Conservation (phyloP, 2,888 invertebrate genomes). For the Mellilla xanthometata region DNA sequence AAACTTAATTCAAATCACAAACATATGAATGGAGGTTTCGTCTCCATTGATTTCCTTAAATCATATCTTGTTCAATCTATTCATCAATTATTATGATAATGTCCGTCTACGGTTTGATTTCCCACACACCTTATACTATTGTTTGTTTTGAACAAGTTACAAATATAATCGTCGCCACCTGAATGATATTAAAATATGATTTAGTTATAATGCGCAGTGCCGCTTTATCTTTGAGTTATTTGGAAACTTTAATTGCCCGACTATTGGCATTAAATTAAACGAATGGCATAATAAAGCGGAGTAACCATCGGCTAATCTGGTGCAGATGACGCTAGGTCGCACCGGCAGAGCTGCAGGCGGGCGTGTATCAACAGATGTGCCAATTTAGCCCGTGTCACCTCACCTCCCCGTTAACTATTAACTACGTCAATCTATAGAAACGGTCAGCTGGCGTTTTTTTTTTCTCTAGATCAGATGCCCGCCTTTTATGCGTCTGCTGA, state of each 20-base stretch:
- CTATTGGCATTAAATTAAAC: slow-evolving; percentile 18
- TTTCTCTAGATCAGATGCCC: slow-evolving; percentile 66
- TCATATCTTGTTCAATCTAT: slow-evolving; percentile 37
- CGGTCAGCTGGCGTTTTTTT: slow-evolving; percentile 78
- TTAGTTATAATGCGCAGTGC: not conserved
- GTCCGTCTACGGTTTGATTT: slow-evolving; percentile 18
- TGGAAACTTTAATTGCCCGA: slow-evolving; percentile 9
- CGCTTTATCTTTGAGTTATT: not conserved
- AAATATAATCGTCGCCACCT: not conserved
- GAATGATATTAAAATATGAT: not conserved
- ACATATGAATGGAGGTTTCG: slow-evolving; percentile 49
- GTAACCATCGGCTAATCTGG: slow-evolving; percentile 19
- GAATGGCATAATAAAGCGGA: slow-evolving; percentile 46
- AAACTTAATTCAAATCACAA: slow-evolving; percentile 59
- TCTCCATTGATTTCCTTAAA: slow-evolving; percentile 44
- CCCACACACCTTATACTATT: slow-evolving; percentile 11
- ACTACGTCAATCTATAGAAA: slow-evolving; percentile 53
- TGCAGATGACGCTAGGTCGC: slow-evolving; percentile 62
- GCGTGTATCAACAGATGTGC: slow-evolving; percentile 47
- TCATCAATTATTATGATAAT: slow-evolving; percentile 39
- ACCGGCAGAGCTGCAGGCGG: slow-evolving; percentile 33
- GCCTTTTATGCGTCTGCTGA: slow-evolving; percentile 69
- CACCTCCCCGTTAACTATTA: slow-evolving; percentile 62
- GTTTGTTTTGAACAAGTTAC: slow-evolving; percentile 1
- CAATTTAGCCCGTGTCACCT: slow-evolving; percentile 72